A percentile compares a stretch with the other conserved stretches of the same genome.
Conservation (phyloP, 2,888 invertebrate species). For the Matsumyia berberina region DNA sequence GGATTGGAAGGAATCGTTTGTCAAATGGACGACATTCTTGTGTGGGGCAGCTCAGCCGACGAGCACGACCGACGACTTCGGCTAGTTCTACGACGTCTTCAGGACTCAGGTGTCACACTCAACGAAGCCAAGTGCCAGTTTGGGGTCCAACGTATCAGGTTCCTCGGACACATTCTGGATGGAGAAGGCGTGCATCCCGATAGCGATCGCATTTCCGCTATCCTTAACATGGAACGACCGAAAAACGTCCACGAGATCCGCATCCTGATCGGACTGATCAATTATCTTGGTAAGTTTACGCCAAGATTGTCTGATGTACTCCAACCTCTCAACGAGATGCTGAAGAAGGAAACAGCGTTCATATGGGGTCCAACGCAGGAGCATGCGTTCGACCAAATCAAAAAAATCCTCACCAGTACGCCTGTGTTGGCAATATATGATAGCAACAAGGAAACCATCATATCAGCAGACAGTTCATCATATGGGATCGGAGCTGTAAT, state of each 20-base stretch:
- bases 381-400: slow-evolving; percentile 1
- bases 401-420: slow-evolving; percentile 7
- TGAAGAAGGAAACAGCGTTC: not conserved
- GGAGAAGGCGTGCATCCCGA: slow-evolving; percentile 18
- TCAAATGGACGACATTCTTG: slow-evolving; percentile 39
- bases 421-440: slow-evolving; percentile 17
- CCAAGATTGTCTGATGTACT: slow-evolving; percentile 20
- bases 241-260: slow-evolving; percentile 9
- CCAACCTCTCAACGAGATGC: not conserved
- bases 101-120: slow-evolving; percentile 7
- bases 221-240: not conserved
- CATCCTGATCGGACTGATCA: slow-evolving; percentile 26
- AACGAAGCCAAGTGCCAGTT: slow-evolving; percentile 26
- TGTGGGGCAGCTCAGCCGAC: slow-evolving; percentile 12
- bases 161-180: slow-evolving; percentile 14
- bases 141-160: slow-evolving; percentile 16
- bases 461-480: slow-evolving; percentile 24
- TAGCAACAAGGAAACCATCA: not conserved
- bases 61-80: slow-evolving; percentile 24
- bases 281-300: slow-evolving; percentile 28
- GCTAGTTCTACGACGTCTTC: slow-evolving; percentile 30
- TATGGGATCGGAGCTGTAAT: slow-evolving; percentile 20
- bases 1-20: slow-evolving; percentile 22
- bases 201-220: slow-evolving; percentile 5
- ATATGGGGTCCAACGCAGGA: not conserved